Base-by-base conservation (phyloP, 37 sponge, comb jelly and placozoan species). In the Bolinopsis microptera region DNA sequence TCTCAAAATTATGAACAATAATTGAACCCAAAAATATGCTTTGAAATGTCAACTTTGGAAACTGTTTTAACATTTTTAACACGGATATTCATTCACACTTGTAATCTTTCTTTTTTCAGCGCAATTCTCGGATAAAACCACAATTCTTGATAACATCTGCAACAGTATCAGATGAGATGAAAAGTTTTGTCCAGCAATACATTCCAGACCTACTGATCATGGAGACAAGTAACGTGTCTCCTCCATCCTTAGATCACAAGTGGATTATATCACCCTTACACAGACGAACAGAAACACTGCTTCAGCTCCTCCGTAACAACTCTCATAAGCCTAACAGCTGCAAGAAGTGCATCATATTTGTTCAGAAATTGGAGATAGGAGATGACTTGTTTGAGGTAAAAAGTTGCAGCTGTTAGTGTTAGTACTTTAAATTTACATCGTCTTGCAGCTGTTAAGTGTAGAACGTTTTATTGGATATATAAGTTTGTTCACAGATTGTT, bases 251-350 rank as follows among this genome's bases (percentile, higher is more conserved):
- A 28, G 3, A 35, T 26, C 90, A 86, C 35, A 24, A 86, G 61
- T 86, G 90, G 90, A 41, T 86, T 23, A 41, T 39, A 5, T 38
- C 90, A 3, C 90, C 90, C n/a, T 27, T 41, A 3, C 90, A 86
- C 61, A 39, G 90, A 24, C 32, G 90, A 26, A 86, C 90, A 0
- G 90, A 86, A 18, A 86, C 90, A 22, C 61, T 86, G 36, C 90
- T 86, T 0, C 90, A 86, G 21, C 35, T 86, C 27, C 36, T 86
- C 22, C 30, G 28, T 2, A 22, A 86, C 38, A 0, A 39, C 18
- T 1, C 41, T 33, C 26, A 16, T 77, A 1, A 77, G 21, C 8
- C 21, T 28, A 32, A 35, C 1, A 35, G 0, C 35, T 32, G 18
- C 35, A 77, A 40, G 61, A 41, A 24, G 36, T 39, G 25, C 13